Evolutionary conservation across 2,888 invertebrate genomes (phyloP).

Genomic region (Strigamia maritima): DNA sequence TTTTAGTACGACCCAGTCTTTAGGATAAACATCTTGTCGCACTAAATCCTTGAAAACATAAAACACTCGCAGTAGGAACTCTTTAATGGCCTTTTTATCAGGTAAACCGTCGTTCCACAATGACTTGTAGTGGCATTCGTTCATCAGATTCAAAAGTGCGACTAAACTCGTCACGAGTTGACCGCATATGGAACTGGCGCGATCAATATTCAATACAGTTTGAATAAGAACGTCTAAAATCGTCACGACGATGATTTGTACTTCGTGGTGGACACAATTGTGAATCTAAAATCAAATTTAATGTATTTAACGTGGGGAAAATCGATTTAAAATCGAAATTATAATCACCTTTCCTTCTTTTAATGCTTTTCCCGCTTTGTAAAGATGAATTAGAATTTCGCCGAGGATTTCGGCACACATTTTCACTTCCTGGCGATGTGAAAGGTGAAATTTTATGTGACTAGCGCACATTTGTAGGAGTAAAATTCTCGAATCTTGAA

Average conservation of each 20-base stretch:
- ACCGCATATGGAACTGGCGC: slow-evolving; percentile 60
- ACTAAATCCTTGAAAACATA: slow-evolving; percentile 75
- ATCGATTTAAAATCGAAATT: no score
- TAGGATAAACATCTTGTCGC: slow-evolving; percentile 74
- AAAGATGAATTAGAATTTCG: slow-evolving; percentile 70
- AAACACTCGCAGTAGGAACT: slow-evolving; percentile 78
- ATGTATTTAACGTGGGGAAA: background rate
- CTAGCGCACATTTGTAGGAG: slow-evolving; percentile 78
- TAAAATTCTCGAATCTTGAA: slow-evolving; percentile 74
- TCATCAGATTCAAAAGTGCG: slow-evolving; percentile 78
- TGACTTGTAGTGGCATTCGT: slow-evolving; percentile 80
- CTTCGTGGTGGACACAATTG: slow-evolving; percentile 69
- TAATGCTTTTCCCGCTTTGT: slow-evolving; percentile 54
- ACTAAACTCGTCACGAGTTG: slow-evolving; percentile 82
- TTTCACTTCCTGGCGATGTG: slow-evolving; percentile 74
- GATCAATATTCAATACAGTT: slow-evolving; percentile 75
- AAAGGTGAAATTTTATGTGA: slow-evolving; percentile 77
- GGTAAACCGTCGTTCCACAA: slow-evolving; percentile 72
- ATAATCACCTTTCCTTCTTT: slow-evolving; percentile 45
- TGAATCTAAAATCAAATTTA: slow-evolving; percentile 52
- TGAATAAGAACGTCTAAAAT: slow-evolving; percentile 80
- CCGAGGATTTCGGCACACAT: slow-evolving; percentile 82
- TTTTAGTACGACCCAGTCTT: slow-evolving; percentile 86
- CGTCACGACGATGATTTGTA: slow-evolving; percentile 76
- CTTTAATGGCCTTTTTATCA: slow-evolving; percentile 77